Evolutionary conservation across 2,888 invertebrate genomes (phyloP).

Genomic region (Xylocampa areola): DNA sequence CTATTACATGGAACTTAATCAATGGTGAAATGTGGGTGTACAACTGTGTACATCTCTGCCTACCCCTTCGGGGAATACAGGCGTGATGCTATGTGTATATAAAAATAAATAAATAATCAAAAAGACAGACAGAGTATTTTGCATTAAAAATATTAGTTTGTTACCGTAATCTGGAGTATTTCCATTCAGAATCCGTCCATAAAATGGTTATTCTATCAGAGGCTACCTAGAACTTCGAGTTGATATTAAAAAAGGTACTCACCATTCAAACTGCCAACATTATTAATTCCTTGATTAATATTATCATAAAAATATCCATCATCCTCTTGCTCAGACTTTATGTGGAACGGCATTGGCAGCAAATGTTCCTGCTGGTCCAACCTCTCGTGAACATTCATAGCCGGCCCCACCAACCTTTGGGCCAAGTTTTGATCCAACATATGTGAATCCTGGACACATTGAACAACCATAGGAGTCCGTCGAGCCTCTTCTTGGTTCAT

Average conservation of each 20-base stretch:
- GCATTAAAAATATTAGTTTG: too few relatives aligned
- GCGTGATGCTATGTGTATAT: too few relatives aligned
- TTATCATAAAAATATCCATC: constrained; percentile 83
- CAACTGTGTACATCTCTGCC: too few relatives aligned
- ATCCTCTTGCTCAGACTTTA: constrained; percentile 83
- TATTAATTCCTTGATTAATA: constrained; percentile 69
- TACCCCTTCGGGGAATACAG: too few relatives aligned
- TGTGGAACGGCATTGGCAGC: constrained; percentile 80
- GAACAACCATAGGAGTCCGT: constrained; percentile 61
- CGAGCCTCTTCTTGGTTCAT: constrained; percentile 61
- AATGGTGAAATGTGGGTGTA: too few relatives aligned
- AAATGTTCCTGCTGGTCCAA: constrained; percentile 71
- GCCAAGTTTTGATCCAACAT: constrained; percentile 65
- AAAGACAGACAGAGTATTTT: too few relatives aligned
- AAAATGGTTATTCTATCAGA: too few relatives aligned
- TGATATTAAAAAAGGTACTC: constrained; percentile 60
- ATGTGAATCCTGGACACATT: constrained; percentile 58
- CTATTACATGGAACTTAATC: too few relatives aligned
- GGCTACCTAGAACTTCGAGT: too few relatives aligned
- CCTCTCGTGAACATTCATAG: constrained; percentile 51
- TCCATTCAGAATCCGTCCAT: too few relatives aligned
- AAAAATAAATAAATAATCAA: too few relatives aligned
- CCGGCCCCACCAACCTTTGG: constrained; percentile 54
- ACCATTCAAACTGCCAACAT: constrained; percentile 74
- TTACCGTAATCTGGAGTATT: too few relatives aligned